Percentiles rank a stretch among this genome's conserved stretches.
Conservation (phyloP, 2,113 vertebrate species). For the Saguinus midas region DNA sequence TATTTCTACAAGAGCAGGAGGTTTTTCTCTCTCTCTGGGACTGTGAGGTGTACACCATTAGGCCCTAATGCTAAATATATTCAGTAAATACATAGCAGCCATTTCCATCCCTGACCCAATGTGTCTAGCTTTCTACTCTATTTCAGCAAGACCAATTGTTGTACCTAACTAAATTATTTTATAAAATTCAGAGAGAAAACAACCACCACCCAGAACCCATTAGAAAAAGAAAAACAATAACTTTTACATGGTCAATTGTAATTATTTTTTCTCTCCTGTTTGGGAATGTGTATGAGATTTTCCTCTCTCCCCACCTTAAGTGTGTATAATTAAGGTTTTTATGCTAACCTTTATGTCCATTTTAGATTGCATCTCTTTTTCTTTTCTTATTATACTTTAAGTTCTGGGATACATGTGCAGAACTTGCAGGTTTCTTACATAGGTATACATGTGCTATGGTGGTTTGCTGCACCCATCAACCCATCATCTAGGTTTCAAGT, state of each 20-base stretch:
- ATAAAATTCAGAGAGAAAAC: slow-evolving; percentile 4
- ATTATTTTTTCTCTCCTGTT: background rate
- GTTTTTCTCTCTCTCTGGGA: background rate
- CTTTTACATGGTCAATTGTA: background rate
- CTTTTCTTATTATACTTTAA: background rate
- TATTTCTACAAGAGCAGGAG: background rate
- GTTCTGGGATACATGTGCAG: no score
- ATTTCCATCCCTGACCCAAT: background rate
- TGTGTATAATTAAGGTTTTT: slow-evolving; percentile 3
- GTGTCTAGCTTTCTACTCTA: background rate
- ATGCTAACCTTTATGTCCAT: background rate
- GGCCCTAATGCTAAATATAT: background rate
- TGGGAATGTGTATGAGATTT: background rate
- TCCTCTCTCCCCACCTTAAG: background rate
- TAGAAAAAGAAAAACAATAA: slow-evolving; percentile 10
- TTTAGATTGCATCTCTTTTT: slow-evolving; percentile 24
- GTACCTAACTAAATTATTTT: slow-evolving; percentile 30
- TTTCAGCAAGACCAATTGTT: background rate
- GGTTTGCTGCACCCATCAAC: no score
- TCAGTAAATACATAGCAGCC: background rate
- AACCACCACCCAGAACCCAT: background rate
- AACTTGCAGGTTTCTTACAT: no score
- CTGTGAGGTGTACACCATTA: background rate
- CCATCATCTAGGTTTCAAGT: no score
- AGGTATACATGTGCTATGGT: no score